These are phyloP conservation scores for Tenualosa thibaudeaui DNA, from an alignment of 2,797 vertebrate species.

Conservation along the genomic window DNA sequence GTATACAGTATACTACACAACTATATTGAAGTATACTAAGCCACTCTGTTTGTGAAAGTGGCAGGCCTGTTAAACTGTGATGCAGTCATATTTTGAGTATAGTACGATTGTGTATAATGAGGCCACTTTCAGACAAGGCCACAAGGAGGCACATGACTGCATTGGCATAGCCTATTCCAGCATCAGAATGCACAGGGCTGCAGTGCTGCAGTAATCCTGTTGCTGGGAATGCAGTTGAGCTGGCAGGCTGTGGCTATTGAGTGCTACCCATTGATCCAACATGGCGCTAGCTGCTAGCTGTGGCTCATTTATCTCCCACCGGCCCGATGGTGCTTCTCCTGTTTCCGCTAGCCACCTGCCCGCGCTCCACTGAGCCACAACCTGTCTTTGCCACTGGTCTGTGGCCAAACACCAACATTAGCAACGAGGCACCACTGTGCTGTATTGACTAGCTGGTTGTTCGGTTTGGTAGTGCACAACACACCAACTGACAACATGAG, in stretches of 20 bases:
- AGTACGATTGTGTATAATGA: not conserved
- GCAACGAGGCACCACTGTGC: not conserved
- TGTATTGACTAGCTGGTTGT: not conserved
- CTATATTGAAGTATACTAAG: not conserved
- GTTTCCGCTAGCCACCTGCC: not conserved
- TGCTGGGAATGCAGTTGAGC: not conserved
- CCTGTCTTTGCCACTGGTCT: not conserved
- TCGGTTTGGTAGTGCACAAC: not conserved
- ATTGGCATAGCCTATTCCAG: not conserved
- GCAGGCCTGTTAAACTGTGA: no score
- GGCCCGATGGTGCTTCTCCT: not conserved
- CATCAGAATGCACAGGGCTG: not conserved
- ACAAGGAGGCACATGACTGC: no score
- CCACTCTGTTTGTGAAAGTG: not conserved
- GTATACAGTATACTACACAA: not conserved
- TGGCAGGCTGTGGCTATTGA: not conserved
- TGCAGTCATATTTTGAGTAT: not conserved
- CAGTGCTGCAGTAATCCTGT: not conserved
- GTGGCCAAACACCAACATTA: not conserved
- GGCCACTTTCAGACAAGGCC: not conserved
- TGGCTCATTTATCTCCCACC: not conserved
- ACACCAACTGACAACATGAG: not conserved
- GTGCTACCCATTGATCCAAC: not conserved
- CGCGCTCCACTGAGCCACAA: not conserved
- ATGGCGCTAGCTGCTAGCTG: not conserved